Evolutionary conservation across 2,113 vertebrate species (phyloP), one percentile per base, ranked within the genome.

Genomic region (Urocolius indicus): DNA sequence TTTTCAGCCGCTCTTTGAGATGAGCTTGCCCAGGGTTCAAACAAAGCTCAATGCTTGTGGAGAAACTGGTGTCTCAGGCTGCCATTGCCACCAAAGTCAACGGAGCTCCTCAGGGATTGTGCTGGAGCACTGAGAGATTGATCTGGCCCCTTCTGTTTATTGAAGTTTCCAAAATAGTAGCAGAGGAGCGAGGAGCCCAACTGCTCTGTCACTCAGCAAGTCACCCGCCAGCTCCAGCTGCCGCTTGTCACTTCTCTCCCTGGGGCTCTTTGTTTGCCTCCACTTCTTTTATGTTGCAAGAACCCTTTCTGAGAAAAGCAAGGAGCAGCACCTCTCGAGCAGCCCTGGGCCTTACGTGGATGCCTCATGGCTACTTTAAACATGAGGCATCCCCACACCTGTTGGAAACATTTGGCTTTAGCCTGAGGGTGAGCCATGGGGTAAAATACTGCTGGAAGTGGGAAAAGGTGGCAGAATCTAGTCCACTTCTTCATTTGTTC

Each of bases 121-220:
- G 54, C 32, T 65, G 46, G 62, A 84, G 41, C n/a, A 58, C 57
- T 46, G 69, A 68, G 76, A 89, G 57, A 51, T 72, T 84, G 95
- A 90, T 95, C 62, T 66, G 73, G 49, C 65, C 77, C 89, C 66
- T 93, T 93, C 49, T 96, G 94, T 95, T 96, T 96, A 90, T 86
- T 96, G 89, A 79, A 54, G 90, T 93, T 97, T 95, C 94, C 95
- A 97, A 96, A 96, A 95, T 81, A 96, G 95, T 36, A 96, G 92
- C 95, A 82, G 84, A 32, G 83, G 15, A 78, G 66, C 0, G 3
- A 90, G 58, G 62, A 93, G 43, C 54, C 76, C 94, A 84, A 95
- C 69, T 82, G 93, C 86, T 92, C 88, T 92, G 94, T 92, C 96
- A 94, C 86, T 92, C 57, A 1, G 26, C 69, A 30, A 55, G 79